Percentiles rank a stretch among this genome's conserved stretches.
Conservation (phyloP, 2,888 invertebrate genomes). For the Caenorhabditis sp. region DNA sequence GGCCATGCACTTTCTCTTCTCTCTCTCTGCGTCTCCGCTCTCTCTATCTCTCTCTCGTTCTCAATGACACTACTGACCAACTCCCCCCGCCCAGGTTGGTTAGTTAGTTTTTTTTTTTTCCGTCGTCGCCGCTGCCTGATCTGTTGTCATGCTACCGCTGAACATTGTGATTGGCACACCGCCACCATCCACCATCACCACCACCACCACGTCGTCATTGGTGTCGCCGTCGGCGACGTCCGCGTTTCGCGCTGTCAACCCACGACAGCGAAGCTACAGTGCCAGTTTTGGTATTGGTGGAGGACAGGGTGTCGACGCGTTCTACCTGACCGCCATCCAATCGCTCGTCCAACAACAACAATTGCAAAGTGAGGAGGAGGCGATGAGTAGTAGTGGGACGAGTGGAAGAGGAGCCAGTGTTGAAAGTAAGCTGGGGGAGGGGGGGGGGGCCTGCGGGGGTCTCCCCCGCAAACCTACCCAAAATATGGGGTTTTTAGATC, state of each 20-base stretch:
- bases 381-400: too few species aligned
- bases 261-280: constrained; percentile 6
- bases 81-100: not conserved
- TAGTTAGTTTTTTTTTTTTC: not conserved
- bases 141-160: not conserved
- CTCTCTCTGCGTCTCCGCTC: not conserved
- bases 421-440: too few species aligned
- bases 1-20: not conserved
- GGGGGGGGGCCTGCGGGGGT: too few species aligned
- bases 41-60: not conserved
- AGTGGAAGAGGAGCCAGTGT: too few species aligned
- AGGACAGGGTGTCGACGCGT: constrained; percentile 12
- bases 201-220: constrained; percentile 1
- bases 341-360: constrained; percentile 27
- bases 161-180: not conserved
- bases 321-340: constrained; percentile 35
- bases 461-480: too few species aligned
- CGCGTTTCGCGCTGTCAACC: constrained; percentile 47
- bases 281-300: not conserved
- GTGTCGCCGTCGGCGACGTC: constrained; percentile 35
- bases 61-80: not conserved
- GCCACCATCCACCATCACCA: not conserved
- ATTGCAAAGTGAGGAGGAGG: constrained; percentile 17
- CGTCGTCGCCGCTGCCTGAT: not conserved
- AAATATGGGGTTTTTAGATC: too few species aligned